Conservation (phyloP, 2,113 vertebrate genomes). For the Pedionomus torquatus region DNA sequence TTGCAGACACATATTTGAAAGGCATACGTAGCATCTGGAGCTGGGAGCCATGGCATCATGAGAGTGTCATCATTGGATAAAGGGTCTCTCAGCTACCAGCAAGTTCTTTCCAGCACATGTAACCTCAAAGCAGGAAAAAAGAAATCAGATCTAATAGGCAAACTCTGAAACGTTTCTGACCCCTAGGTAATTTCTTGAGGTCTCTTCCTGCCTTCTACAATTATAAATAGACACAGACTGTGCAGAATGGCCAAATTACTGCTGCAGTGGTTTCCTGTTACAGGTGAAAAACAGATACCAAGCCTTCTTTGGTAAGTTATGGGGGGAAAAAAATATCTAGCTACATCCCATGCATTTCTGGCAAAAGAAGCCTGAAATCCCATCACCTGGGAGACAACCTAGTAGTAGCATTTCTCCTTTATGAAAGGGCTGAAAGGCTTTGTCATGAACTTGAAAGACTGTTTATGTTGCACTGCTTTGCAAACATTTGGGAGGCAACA, state of each 20-base stretch:
- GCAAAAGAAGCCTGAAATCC: constrained; percentile 7
- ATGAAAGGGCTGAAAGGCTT: background rate
- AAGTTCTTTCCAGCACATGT: background rate
- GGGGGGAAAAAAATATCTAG: background rate
- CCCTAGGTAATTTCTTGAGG: background rate
- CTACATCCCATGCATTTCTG: background rate
- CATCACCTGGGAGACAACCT: constrained; percentile 49
- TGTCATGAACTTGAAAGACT: background rate
- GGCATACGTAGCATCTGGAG: background rate
- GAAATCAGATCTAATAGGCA: background rate
- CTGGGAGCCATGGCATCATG: background rate
- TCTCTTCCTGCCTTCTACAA: background rate
- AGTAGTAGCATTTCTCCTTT: background rate
- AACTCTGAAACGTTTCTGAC: background rate
- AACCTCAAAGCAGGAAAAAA: background rate
- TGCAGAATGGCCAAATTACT: background rate
- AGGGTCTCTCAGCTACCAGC: background rate
- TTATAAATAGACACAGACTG: background rate
- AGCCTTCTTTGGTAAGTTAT: background rate
- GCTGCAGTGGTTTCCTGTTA: background rate
- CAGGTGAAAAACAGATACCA: background rate
- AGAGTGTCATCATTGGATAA: background rate
- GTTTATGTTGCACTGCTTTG: background rate
- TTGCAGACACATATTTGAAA: background rate
- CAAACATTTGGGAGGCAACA: background rate